Conservation (phyloP, 2,888 invertebrate species). For the Exocentrus adspersus region DNA sequence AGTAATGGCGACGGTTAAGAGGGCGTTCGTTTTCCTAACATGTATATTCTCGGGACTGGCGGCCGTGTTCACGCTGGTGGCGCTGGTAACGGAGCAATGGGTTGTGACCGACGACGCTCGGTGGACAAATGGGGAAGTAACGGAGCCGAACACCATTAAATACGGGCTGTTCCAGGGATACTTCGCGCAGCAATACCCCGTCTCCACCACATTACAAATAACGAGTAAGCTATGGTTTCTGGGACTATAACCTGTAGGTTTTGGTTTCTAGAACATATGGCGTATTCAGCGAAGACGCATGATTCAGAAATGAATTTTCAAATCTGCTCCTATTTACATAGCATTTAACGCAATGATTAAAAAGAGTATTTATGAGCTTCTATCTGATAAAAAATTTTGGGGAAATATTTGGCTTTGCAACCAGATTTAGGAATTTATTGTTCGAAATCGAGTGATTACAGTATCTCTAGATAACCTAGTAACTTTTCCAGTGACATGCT, state of each 20-base stretch:
- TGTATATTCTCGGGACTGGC: constrained; percentile 55
- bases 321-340: no score
- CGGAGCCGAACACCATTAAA: constrained; percentile 39
- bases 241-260: no score
- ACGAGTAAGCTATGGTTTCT: constrained; percentile 53
- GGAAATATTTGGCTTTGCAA: no score
- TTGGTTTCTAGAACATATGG: no score
- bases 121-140: background rate
- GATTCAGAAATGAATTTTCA: no score
- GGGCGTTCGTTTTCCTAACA: constrained; percentile 51
- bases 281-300: no score
- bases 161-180: constrained; percentile 57
- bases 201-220: constrained; percentile 48
- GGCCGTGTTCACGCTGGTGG: constrained; percentile 52
- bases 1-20: constrained; percentile 56
- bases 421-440: no score
- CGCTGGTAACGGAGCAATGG: constrained; percentile 58
- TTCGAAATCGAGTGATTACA: no score
- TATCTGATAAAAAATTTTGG: no score
- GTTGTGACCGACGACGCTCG: constrained; percentile 45
- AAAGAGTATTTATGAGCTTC: no score
- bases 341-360: no score
- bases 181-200: constrained; percentile 43
- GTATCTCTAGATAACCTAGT: no score
- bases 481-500: constrained; percentile 60